Conservation (phyloP, 2,888 invertebrate species). For the Eudasyphora cyanicolor region DNA sequence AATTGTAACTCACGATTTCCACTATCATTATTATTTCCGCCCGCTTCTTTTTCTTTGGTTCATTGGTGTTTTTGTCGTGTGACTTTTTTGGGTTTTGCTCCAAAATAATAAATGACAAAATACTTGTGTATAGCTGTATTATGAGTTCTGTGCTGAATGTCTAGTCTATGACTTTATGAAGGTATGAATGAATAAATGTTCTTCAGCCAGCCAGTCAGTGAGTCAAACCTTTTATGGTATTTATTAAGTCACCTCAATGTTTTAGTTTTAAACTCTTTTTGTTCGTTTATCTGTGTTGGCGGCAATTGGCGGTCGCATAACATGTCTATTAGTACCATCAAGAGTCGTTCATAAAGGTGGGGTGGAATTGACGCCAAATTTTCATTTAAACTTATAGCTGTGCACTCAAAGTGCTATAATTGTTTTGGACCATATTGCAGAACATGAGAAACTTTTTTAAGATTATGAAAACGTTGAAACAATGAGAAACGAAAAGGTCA, state of each 20-base stretch:
- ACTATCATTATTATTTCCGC: slow-evolving; percentile 57
- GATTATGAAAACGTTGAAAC: neutral
- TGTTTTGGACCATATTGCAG: neutral
- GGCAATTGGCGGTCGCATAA: neutral
- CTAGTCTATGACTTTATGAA: neutral
- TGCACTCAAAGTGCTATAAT: neutral
- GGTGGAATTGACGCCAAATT: neutral
- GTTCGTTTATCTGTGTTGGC: neutral
- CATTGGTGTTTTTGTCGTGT: neutral
- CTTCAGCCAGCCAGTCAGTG: neutral
- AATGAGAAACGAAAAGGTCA: neutral
- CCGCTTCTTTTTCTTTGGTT: slow-evolving; percentile 38
- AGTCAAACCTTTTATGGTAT: slow-evolving; percentile 49
- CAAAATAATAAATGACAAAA: slow-evolving; percentile 17
- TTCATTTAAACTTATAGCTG: neutral
- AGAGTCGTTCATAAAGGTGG: neutral
- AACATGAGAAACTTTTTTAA: neutral
- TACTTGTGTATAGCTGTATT: neutral
- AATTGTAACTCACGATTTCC: slow-evolving; percentile 57
- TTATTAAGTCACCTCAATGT: slow-evolving; percentile 37
- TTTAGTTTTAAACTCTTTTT: neutral
- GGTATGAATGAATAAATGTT: neutral
- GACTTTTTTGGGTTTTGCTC: too few relatives aligned
- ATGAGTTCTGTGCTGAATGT: slow-evolving; percentile 3
- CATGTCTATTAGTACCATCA: neutral